Base-by-base conservation (phyloP, 2,113 vertebrate genomes). In the Monopterus albus region DNA sequence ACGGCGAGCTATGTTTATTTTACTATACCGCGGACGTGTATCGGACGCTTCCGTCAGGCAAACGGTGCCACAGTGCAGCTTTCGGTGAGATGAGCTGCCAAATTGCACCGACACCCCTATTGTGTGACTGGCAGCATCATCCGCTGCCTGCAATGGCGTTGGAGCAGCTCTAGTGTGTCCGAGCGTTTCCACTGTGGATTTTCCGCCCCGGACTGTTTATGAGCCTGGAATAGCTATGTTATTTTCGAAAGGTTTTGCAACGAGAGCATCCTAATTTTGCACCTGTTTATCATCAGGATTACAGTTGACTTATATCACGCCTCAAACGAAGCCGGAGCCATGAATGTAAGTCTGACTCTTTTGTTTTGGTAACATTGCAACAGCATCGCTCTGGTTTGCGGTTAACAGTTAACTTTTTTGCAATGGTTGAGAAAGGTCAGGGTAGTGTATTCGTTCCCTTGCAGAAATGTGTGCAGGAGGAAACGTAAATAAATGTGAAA, bases 61-160 rank as follows among this genome's bases (percentile, higher is more conserved):
- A 5, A 43, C 2, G 43, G 73, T 1, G 65, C 60, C 36, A 18
- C 49, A 10, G 72, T 9, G 72, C 85, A 70, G 78, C 87, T 45
- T 58, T 39, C 51, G 1, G 36, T 47, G 67, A 58, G 73, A 61
- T 7, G 68, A 63, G 75, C 78, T 47, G 64, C 80, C 72, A 50
- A 65, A 79, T 9, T 12, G 72, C 85, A 61, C 62, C 45, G 60
- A 83, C 87, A 47, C 87, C 87, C 91, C 83, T 39, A 66, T 62
- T 78, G 82, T 79, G 81, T 75, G 75, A 49, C 87, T 74, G 88
- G 91, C 91, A 78, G 89, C 82, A 89, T 81, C 92, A 78, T 62
- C 82, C 86, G 35, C 80, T 70, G 89, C 85, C 92, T 90, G 93
- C 91, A 93, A 93, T 94, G 93, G 93, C 91, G 92, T 83, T 90